These are phyloP conservation scores for Gymnodraco acuticeps DNA, from an alignment of 2,797 vertebrate species.

Conservation along the genomic window DNA sequence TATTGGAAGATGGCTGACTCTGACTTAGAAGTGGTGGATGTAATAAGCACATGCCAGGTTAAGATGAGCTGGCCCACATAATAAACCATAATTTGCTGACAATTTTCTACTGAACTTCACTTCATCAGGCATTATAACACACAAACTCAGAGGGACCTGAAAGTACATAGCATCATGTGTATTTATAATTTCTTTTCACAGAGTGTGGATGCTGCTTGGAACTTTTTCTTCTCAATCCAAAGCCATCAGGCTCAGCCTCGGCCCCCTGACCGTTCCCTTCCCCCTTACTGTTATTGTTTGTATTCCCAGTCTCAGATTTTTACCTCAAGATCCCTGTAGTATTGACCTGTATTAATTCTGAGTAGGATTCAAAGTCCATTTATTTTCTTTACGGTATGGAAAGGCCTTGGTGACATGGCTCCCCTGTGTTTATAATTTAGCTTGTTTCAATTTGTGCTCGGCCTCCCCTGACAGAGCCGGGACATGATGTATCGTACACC, in stretches of 20 bases:
- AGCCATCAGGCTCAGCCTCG: slow-evolving; percentile 42
- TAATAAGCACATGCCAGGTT: slow-evolving; percentile 77
- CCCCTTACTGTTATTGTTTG: slow-evolving; percentile 70
- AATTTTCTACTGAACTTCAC: slow-evolving; percentile 60
- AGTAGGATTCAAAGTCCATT: slow-evolving; percentile 79
- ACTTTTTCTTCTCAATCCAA: slow-evolving; percentile 39
- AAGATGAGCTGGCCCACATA: slow-evolving; percentile 74
- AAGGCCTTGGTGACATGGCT: slow-evolving; percentile 79
- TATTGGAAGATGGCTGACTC: slow-evolving; percentile 82
- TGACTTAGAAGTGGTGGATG: slow-evolving; percentile 61
- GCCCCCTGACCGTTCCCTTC: slow-evolving; percentile 36
- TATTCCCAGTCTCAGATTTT: slow-evolving; percentile 60
- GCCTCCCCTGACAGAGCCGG: slow-evolving; percentile 78
- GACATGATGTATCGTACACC: slow-evolving; percentile 81
- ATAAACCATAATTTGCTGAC: slow-evolving; percentile 75
- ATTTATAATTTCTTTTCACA: slow-evolving; percentile 32
- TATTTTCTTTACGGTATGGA: slow-evolving; percentile 79
- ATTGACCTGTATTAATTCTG: slow-evolving; percentile 79
- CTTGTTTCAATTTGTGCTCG: slow-evolving; percentile 84
- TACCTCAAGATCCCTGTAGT: slow-evolving; percentile 66
- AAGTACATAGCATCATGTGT: slow-evolving; percentile 21
- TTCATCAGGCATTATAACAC: slow-evolving; percentile 21
- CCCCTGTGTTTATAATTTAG: slow-evolving; percentile 85
- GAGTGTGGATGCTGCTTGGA: slow-evolving; percentile 28
- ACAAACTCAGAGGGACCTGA: slow-evolving; percentile 32